phyloP scores from a whole-genome alignment of 2,113 vertebrate species.

The Seriola quinqueradiata region DNA sequence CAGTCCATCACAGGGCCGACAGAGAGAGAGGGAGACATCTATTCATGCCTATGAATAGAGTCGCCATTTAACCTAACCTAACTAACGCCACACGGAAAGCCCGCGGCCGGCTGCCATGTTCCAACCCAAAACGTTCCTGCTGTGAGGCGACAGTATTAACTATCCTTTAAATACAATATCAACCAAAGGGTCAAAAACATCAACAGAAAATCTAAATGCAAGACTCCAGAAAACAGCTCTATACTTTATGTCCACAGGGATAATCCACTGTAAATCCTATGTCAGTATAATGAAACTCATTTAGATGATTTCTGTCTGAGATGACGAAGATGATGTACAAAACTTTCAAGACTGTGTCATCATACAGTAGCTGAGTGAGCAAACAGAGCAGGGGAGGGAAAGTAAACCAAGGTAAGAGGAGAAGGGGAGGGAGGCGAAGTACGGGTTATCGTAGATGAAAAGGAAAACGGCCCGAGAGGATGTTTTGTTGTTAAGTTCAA shows the following conservation, averaged over 20 bases:
- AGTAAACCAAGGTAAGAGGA: conserved; percentile 14
- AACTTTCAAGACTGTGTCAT: conserved; percentile 58
- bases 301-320: too few relatives aligned
- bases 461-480: conserved; percentile 43
- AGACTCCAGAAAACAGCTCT: not conserved
- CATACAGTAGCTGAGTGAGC: conserved; percentile 33
- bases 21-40: too few relatives aligned
- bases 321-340: not conserved
- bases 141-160: too few relatives aligned
- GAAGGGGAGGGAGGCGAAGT: conserved; percentile 23
- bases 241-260: not conserved
- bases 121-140: too few relatives aligned
- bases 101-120: too few relatives aligned
- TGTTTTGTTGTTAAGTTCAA: conserved; percentile 65
- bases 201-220: not conserved
- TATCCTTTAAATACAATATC: too few relatives aligned
- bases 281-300: not conserved
- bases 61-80: too few relatives aligned
- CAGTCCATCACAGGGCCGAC: too few relatives aligned
- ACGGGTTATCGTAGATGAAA: conserved; percentile 48
- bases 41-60: too few relatives aligned
- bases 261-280: not conserved
- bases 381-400: conserved; percentile 4
- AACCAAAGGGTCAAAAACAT: not conserved
- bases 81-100: too few relatives aligned